Base-by-base conservation (phyloP, 2,113 vertebrate genomes). In the Catharus bicknelli region DNA sequence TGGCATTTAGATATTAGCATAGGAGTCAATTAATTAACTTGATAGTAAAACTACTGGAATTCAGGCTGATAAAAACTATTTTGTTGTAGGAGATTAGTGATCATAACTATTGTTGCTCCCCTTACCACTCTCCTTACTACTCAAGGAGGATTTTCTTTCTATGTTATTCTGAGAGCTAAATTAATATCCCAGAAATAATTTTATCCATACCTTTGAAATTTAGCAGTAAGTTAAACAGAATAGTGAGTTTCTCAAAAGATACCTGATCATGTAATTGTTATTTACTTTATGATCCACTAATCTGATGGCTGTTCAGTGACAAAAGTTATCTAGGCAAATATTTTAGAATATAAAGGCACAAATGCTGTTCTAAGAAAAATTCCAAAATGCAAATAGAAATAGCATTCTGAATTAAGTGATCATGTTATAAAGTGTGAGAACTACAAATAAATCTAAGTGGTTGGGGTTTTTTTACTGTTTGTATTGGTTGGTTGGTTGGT, bases 1-100 rank as follows among this genome's bases (percentile, higher is more conserved):
- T 98, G 98, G 96, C 98, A 98, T 98, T 98, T 98, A 97, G 98
- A 97, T 98, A 98, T 98, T 98, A 98, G 97, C 61, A 95, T 94
- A 97, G 97, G 97, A 98, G 95, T 97, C 96, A 95, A 95, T 98
- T 98, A 98, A 98, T 98, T 98, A 98, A 98, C 97, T 94, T 97
- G 95, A 97, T 98, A 98, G 97, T 98, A 98, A 98, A 98, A 97
- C 96, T 97, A 64, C 97, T 90, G 36, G 94, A 96, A 92, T 96
- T 80, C 84, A 83, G 79, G 61, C 83, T 91, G 89, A 91, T 97
- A 93, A 89, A 92, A 90, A 88, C 81, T 61, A 32, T 95, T 95
- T 96, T 95, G 82, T 96, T 96, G 92, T 92, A 90, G 73, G 62
- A 90, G 68, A 85, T 90, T 29, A 80, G 83, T 69, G 68, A 51